phyloP scores from a whole-genome alignment of 2,797 vertebrate genomes.

The Molossus molossus region DNA sequence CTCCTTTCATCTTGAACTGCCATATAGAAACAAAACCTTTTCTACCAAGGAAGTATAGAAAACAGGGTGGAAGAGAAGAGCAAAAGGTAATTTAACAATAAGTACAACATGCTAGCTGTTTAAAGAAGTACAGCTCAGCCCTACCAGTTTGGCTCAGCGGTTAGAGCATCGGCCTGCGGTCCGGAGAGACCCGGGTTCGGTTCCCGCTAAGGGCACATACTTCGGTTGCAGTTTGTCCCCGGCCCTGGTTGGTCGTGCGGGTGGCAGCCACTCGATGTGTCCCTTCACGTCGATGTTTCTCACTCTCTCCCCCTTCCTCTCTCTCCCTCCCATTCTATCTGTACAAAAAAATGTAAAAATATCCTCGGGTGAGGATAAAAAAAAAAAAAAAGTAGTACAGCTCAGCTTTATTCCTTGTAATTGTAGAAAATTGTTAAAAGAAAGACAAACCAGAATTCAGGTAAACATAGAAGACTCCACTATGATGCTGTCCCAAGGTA shows the following conservation, averaged over 20 bases:
- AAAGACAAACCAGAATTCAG: not conserved
- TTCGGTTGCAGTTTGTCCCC: too few species aligned
- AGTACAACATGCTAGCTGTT: not conserved
- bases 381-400: not conserved
- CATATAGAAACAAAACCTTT: not conserved
- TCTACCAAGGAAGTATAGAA: not conserved
- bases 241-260: too few species aligned
- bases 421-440: not conserved
- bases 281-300: too few species aligned
- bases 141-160: too few species aligned
- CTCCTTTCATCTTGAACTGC: not conserved
- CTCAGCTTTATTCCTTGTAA: not conserved
- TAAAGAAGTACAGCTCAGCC: not conserved
- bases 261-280: too few species aligned
- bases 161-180: too few species aligned
- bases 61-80: not conserved
- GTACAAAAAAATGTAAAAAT: too few species aligned
- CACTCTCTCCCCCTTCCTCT: too few species aligned
- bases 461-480: not conserved
- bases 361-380: too few species aligned
- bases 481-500: not conserved
- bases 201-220: too few species aligned
- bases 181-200: too few species aligned
- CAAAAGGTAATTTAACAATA: not conserved
- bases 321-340: too few species aligned